Base-by-base conservation (phyloP, 2,888 invertebrate genomes). In the Atherix ibis region DNA sequence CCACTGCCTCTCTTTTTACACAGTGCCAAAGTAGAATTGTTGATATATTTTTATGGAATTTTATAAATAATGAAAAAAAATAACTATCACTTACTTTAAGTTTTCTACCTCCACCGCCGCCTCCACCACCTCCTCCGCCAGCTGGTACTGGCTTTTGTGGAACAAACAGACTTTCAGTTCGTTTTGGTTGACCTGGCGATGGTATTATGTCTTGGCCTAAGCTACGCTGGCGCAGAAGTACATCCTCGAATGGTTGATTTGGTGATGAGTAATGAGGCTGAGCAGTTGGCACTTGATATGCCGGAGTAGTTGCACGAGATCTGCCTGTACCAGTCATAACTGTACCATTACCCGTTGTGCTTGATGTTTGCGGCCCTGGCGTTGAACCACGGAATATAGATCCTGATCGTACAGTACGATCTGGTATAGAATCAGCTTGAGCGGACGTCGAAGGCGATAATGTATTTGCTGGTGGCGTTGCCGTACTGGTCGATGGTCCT, bases 181-280 rank as follows among this genome's bases (percentile, higher is more conserved):
- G 72, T 62, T 89, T 88, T 38, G 88, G 88, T 58, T 87, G 84
- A 51, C 78, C 78, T 39, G 73, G 76, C 46, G 87, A 87, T 41
- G 87, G 85, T 51, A 84, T 73, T 57, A 88, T 87, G 56, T 88
- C 88, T 64, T 88, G 88, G 40, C 85, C 85, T 37, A 87, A 68
- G 45, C 70, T 76, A 49, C 83, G 70, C 58, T 84, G 83, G 52
- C 80, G 70, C 49, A 87, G 55, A 40, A 85, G 68, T 34, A 83
- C 76, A 35, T 85, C 85, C 58, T 88, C 87, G 58, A 87, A 84
- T 26, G 83, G 81, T 44, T 70, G 73, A 49, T 59, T 59, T 37
- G 58, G 54, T 34, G 52, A 47, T 34, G 56, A 54, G 42, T 49
- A 56, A 24, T 62, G 55, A 34, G 68, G 63, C 10, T 68, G 65